Base-by-base conservation (phyloP, 92 coral and sea anemone genomes). In the Pocillopora grandis region DNA sequence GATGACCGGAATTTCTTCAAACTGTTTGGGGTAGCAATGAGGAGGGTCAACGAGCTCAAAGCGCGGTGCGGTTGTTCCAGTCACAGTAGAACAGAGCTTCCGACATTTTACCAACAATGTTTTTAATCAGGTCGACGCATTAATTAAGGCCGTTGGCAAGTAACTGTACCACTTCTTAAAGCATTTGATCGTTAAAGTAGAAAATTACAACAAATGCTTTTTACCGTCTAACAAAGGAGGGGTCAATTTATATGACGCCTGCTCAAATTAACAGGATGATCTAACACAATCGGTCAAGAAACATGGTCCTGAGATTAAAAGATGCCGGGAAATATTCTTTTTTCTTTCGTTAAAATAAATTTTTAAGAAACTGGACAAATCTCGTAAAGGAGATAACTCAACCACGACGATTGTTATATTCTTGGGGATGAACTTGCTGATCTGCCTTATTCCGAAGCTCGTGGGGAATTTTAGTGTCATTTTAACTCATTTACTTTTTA, bases 141-240 rank as follows among this genome's bases (percentile, higher is more conserved):
- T 49, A 16, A 70, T 70, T 70, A 70, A 17, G 56, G 4, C 33
- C 7, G 80, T 76, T 27, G 80, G 80, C 61, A 17, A 62, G 80
- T 20, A 33, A 63, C 80, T 31, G 17, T 55, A 60, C 55, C 37
- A 15, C 36, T 61, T 18, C 55, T 66, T 36, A 62, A 60, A 62
- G 35, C 49, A 61, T 76, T 76, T 76, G 33, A 37, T 76, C 80
- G 80, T 61, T 76, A 60, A 21, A 55, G 69, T 31, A 59, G 21
- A 33, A 76, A 76, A 76, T 62, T 61, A 76, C 17, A 61, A 63
- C 58, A 60, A 27, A 58, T 37, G 75, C 56, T 17, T 60, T 76
- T 35, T 42, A 59, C 58, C n/a, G 48, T 6, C 64, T 10, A 76
- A 76, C 80, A 76, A 76, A 61, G 49, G 55, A 35, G 56, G 57